Evolutionary conservation across 2,113 vertebrate genomes (phyloP).

Genomic region (Bambusicola thoracicus): DNA sequence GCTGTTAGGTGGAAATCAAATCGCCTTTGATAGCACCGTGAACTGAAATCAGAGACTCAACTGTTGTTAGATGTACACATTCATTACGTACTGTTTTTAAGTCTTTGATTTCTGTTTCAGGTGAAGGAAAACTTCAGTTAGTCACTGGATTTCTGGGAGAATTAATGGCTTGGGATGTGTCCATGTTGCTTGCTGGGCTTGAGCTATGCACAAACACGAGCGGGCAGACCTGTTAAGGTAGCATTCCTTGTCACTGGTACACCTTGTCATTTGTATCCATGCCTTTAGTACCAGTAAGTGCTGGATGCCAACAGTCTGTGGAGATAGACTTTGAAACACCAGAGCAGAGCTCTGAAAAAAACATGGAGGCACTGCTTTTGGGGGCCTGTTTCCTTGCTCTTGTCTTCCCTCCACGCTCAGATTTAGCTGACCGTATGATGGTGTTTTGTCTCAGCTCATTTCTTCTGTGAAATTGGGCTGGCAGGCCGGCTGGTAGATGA

Average conservation of each 20-base stretch:
- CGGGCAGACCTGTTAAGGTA: not conserved
- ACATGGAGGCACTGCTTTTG: not conserved
- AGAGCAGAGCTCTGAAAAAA: not conserved
- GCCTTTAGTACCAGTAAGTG: not conserved
- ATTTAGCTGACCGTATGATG: not conserved
- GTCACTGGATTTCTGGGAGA: not conserved
- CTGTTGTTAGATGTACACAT: not conserved
- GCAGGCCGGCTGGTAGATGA: not conserved
- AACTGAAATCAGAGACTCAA: not conserved
- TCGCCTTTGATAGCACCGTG: not conserved
- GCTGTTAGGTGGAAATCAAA: not conserved
- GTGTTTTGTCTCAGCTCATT: not conserved
- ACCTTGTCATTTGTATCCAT: not conserved
- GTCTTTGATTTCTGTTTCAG: not conserved
- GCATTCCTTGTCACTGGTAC: not conserved
- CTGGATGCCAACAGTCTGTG: not conserved
- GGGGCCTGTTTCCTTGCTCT: not conserved
- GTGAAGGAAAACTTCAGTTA: not conserved
- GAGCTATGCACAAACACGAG: not conserved
- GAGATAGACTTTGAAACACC: not conserved
- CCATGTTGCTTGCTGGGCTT: not conserved
- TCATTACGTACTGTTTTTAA: not conserved
- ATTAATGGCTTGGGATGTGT: not conserved
- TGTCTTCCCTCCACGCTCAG: fast-evolving
- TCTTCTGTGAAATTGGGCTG: not conserved